Evolutionary conservation across 2,113 vertebrate genomes (phyloP).

Genomic region (Columba janthina): DNA sequence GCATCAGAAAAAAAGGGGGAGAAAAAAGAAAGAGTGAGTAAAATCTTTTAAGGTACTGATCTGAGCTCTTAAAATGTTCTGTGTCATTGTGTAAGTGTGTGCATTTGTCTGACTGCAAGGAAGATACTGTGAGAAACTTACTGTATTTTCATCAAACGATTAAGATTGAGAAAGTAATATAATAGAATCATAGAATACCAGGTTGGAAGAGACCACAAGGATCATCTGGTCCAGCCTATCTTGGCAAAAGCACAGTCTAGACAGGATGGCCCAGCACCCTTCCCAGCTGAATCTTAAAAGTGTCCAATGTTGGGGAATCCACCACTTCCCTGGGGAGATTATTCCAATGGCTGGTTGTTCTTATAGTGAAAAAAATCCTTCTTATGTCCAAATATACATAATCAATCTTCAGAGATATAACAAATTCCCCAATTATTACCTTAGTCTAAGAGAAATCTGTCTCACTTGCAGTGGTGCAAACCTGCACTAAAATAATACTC

Average conservation of each 20-base stretch:
- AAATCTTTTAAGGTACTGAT: background rate
- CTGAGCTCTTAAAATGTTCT: background rate
- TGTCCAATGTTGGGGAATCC: too few relatives aligned
- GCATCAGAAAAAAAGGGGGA: background rate
- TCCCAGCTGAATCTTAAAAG: too few relatives aligned
- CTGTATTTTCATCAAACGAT: background rate
- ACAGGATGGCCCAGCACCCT: too few relatives aligned
- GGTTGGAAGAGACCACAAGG: too few relatives aligned
- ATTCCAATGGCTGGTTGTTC: too few relatives aligned
- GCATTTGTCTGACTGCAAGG: background rate
- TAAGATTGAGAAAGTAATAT: background rate
- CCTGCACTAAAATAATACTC: background rate
- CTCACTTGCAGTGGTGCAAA: background rate
- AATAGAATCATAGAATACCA: too few relatives aligned
- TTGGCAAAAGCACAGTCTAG: too few relatives aligned
- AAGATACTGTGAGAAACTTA: background rate
- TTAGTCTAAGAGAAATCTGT: background rate
- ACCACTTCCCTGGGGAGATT: too few relatives aligned
- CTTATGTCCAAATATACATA: background rate
- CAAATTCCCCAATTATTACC: background rate
- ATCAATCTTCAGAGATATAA: background rate
- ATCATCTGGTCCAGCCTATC: too few relatives aligned
- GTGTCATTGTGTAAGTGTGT: background rate
- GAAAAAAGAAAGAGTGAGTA: background rate
- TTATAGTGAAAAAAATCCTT: too few relatives aligned